These are phyloP conservation scores for Coranthus polyacanthus DNA, from an alignment of 2,797 vertebrate species.

Conservation along the genomic window DNA sequence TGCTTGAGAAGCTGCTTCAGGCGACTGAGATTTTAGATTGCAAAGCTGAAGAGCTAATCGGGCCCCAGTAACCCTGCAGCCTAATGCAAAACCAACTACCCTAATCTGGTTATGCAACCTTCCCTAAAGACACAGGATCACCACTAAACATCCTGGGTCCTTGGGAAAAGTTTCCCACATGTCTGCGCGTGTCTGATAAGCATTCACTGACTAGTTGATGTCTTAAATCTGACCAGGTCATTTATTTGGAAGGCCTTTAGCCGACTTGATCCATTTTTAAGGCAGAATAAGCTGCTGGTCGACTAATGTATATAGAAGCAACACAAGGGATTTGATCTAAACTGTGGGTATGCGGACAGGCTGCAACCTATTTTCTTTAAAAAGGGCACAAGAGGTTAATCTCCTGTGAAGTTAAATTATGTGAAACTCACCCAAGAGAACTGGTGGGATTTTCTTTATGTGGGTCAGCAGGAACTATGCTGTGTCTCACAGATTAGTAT, in stretches of 20 bases:
- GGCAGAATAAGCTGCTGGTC: too few relatives aligned
- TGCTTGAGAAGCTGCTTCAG: conserved; percentile 52
- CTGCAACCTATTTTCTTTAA: conserved; percentile 7
- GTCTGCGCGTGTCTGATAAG: conserved; percentile 4
- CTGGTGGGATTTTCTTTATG: conserved; percentile 64
- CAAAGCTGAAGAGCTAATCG: conserved; percentile 48
- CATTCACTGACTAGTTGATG: not conserved
- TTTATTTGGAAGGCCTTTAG: not conserved
- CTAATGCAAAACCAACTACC: conserved; percentile 52
- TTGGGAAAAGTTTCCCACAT: conserved; percentile 44
- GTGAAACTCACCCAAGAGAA: conserved; percentile 56
- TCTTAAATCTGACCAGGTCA: conserved; percentile 19
- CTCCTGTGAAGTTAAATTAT: conserved; percentile 60
- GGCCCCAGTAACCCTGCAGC: conserved; percentile 47
- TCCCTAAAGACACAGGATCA: conserved; percentile 32
- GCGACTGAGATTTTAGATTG: conserved; percentile 45
- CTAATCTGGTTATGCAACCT: conserved; percentile 68
- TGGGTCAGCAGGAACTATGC: conserved; percentile 60
- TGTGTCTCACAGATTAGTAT: conserved; percentile 37
- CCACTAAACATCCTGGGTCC: conserved; percentile 33
- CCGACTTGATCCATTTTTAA: not conserved
- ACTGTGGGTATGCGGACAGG: conserved; percentile 15
- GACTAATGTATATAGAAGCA: not conserved
- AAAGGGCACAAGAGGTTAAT: conserved; percentile 61
- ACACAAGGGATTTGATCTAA: conserved; percentile 7